Evolutionary conservation across 2,888 invertebrate genomes (phyloP), one percentile per base, ranked within the genome.

Genomic region (Melanotus villosus): DNA sequence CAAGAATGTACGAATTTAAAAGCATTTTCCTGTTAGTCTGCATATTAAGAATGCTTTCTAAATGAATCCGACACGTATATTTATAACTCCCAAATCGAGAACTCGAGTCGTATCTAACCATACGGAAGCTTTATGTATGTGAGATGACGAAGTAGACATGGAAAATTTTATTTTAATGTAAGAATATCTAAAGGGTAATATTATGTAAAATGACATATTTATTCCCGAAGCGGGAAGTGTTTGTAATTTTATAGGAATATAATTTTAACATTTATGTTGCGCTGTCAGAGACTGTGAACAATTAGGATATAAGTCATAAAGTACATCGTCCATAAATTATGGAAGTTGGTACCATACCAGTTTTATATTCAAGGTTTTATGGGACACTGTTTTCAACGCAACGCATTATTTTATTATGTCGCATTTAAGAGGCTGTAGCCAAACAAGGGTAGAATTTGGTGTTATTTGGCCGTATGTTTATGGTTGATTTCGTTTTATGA

Each of bases 401-500:
- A 52, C 62, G 52, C 62, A 62, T 38, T 26, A 34, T 50, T 50
- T 62, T 62, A 52, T 52, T 47, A 12, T 52, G 41, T 41, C 54
- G 45, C 12, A 34, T 60, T 60, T 45, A 60, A 34, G 34, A 60
- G 59, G 45, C 47, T 60, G 47, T 60, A 18, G 18, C 23, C 38
- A 52, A 62, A 52, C 62, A 62, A 50, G 36, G 47, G 21, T 30
- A 52, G 32, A 47, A 38, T 52, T 62, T 38, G 41, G 30, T 62
- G 52, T 62, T 41, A 36, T 14, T 36, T 30, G 30, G 47, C 23
- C 52, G 62, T 50, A 47, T 38, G 23, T 62, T 47, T 62, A 62
- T 62, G 62, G 62, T 52, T 52, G 47, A 52, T 62, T 52, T 62
- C n/a, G n/a, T n/a, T n/a, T n/a, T n/a, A n/a, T n/a, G n/a, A n/a